These are phyloP conservation scores for Platyura marginata DNA, from an alignment of 1,140 invertebrate species.

Conservation along the genomic window DNA sequence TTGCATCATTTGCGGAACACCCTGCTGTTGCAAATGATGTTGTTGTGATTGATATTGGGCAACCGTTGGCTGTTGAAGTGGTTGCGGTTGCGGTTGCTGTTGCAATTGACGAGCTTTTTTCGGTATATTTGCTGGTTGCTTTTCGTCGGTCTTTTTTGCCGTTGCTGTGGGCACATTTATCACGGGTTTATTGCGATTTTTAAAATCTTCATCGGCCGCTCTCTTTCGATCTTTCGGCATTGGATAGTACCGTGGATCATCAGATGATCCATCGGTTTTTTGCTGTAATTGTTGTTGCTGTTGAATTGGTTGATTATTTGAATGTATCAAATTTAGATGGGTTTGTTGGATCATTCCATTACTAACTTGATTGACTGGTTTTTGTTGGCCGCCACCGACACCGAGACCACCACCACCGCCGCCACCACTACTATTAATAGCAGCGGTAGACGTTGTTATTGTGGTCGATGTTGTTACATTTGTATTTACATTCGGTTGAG, in stretches of 20 bases:
- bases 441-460: constrained; percentile 11
- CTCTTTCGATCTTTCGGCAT: background rate
- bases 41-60: background rate
- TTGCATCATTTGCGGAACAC: constrained; percentile 9
- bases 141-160: background rate
- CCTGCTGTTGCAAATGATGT: background rate
- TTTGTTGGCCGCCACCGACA: constrained; percentile 21
- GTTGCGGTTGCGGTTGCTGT: constrained; percentile 2
- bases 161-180: background rate
- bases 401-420: no score
- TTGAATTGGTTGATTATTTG: constrained; percentile 5
- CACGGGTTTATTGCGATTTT: no score
- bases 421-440: no score
- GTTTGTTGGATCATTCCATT: background rate
- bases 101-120: constrained; percentile 3
- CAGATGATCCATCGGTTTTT: background rate
- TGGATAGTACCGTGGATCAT: background rate
- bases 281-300: constrained; percentile 1
- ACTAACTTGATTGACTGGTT: constrained; percentile 12
- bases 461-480: constrained; percentile 20
- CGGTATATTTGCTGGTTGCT: background rate
- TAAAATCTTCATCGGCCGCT: background rate
- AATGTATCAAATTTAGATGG: constrained; percentile 5
- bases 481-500: constrained; percentile 21
- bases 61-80: constrained; percentile 9